Percentiles rank a stretch among this genome's conserved stretches.
Evolutionary conservation across 2,888 invertebrate genomes (phyloP).

Genomic region (Platypus cylindrus): DNA sequence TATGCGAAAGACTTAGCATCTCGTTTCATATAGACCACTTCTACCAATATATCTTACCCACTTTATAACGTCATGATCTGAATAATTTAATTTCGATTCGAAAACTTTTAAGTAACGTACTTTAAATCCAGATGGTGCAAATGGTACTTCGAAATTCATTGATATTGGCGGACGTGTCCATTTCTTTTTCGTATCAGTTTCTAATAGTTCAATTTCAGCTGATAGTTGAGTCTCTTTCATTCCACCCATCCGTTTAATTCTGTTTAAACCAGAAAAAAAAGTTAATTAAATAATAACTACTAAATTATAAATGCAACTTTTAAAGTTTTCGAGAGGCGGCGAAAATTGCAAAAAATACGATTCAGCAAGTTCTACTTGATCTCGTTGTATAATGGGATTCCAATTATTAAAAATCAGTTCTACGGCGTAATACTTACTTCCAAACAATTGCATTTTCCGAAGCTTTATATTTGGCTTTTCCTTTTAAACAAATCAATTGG

Average conservation of each 20-base stretch:
- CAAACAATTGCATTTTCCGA: conserved; percentile 97
- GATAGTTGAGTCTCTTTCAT: conserved; percentile 99
- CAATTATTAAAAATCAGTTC: too few relatives aligned
- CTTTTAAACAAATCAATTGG: conserved; percentile 96
- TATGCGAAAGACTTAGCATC: too few relatives aligned
- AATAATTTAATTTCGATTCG: conserved; percentile 98
- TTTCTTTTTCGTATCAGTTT: conserved; percentile 98
- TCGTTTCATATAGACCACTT: conserved; percentile 96
- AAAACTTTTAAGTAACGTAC: conserved; percentile 99
- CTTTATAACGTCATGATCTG: conserved; percentile 99
- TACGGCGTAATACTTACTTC: conserved; percentile 73
- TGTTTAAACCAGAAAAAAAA: conserved; percentile 30
- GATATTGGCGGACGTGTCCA: conserved; percentile 99
- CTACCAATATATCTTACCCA: conserved; percentile 99
- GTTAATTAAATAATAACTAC: background rate
- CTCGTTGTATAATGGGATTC: too few relatives aligned
- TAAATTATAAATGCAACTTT: too few relatives aligned
- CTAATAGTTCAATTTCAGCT: conserved; percentile 95
- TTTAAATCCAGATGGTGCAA: conserved; percentile 99
- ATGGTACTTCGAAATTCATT: conserved; percentile 99
- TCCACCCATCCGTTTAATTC: conserved; percentile 85
- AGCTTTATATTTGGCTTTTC: conserved; percentile 98
- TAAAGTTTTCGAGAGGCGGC: too few relatives aligned
- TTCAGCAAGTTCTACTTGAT: too few relatives aligned
- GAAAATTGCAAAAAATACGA: too few relatives aligned